Percentiles rank a stretch among this genome's conserved stretches.
These are phyloP conservation scores for Cancer borealis DNA, from an alignment of 2,888 invertebrate species.

Conservation along the genomic window DNA sequence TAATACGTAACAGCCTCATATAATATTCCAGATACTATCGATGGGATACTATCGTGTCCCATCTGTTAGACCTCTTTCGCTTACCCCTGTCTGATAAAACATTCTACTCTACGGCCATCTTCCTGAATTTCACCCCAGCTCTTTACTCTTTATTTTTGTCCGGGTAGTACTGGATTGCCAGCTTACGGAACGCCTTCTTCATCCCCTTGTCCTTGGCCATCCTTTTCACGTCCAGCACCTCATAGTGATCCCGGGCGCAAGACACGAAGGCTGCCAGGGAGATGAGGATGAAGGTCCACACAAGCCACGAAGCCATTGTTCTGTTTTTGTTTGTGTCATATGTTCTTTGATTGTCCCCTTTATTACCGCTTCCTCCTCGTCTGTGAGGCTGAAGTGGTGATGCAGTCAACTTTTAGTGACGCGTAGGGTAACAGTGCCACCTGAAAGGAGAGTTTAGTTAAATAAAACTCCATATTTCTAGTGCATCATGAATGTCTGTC, in stretches of 20 bases:
- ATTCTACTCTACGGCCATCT: constrained; percentile 81
- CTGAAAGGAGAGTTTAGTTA: no score
- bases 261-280: constrained; percentile 73
- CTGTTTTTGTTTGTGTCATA: not conserved
- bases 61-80: no score
- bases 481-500: no score
- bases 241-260: constrained; percentile 81
- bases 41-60: no score
- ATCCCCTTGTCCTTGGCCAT: constrained; percentile 81
- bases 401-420: no score
- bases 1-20: no score
- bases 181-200: constrained; percentile 82
- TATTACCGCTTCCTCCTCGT: no score
- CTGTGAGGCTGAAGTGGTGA: no score
- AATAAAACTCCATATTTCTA: no score
- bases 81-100: no score
- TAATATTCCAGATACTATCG: no score
- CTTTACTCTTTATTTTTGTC: constrained; percentile 82
- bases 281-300: constrained; percentile 46
- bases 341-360: not conserved
- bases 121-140: constrained; percentile 82
- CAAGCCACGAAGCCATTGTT: constrained; percentile 30
- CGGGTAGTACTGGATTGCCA: constrained; percentile 82
- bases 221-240: constrained; percentile 81
- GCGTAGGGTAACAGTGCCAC: no score